Base-by-base conservation (phyloP, 2,888 invertebrate species). In the Cordilura impudica region DNA sequence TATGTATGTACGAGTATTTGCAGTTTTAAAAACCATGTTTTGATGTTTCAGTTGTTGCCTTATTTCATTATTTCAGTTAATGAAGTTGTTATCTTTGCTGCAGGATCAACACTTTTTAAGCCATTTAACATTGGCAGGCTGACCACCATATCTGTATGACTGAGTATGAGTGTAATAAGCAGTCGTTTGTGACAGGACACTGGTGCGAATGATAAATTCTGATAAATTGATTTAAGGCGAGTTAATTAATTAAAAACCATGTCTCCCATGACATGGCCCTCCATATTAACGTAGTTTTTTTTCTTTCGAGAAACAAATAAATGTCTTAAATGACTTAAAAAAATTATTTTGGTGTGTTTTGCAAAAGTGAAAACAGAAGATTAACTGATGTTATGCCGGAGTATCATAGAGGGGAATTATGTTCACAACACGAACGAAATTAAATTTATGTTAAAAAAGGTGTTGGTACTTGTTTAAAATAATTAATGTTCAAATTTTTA, bases 171-270 rank as follows among this genome's bases (percentile, higher is more conserved):
- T 63, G 73, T 69, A 78, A 70, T 65, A 70, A 73, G 49, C 71
- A 71, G 75, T 72, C 56, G 71, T 56, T 77, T 81, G 81, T 81
- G 82, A 79, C 81, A 81, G 82, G 78, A 78, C 78, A 76, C 71
- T 78, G 80, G 81, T 81, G 82, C 80, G 82, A 82, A 82, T 82
- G 81, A 81, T 81, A 81, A 81, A 81, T 81, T 82, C 81, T 81
- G 81, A 81, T 81, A 79, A 82, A 82, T 81, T 82, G 82, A 82
- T 81, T 81, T 77, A 49, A 60, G 77, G 70, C 69, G 56, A 75
- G 79, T 81, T 81, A 82, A 81, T 82, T 82, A 82, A 82, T 82
- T 82, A 79, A 82, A 81, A 71, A 73, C 69, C 76, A 72, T 73
- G 76, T 77, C 75, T 67, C 58, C 75, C 67, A 65, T 79, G 76